A percentile compares a stretch with the other conserved stretches of the same genome.
Evolutionary conservation across 1,140 invertebrate genomes (phyloP).

Genomic region (Platorchestia sp.): DNA sequence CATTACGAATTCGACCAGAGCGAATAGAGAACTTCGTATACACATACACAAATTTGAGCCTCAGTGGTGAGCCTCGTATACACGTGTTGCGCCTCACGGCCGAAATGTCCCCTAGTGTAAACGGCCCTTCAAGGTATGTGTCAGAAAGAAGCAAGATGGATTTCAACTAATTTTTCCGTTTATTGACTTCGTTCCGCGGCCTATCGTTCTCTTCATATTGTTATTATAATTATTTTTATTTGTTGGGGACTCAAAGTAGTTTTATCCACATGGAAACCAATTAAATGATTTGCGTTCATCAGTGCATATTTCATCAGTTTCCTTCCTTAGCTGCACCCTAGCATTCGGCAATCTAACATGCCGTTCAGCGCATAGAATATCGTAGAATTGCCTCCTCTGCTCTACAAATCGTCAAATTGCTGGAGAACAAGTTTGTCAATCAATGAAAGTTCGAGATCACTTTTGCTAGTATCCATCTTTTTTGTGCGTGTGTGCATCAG

Average conservation of each 20-base stretch:
- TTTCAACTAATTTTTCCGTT: background rate
- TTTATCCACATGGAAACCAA: too few species aligned
- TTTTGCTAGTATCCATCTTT: background rate
- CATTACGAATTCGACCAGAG: too few species aligned
- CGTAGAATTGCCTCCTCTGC: background rate
- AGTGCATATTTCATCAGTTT: background rate
- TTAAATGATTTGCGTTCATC: background rate
- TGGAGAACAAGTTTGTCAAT: slow-evolving; percentile 39
- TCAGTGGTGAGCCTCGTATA: too few species aligned
- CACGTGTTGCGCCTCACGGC: too few species aligned
- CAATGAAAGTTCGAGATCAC: background rate
- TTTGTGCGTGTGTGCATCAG: background rate
- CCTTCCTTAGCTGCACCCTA: background rate
- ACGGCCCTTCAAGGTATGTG: too few species aligned
- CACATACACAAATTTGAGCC: too few species aligned
- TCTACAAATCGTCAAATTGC: background rate
- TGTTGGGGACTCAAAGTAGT: too few species aligned
- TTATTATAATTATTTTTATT: background rate
- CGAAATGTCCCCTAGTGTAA: too few species aligned
- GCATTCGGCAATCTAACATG: background rate
- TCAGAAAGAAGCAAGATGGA: background rate
- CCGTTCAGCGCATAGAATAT: background rate
- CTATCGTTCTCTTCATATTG: background rate
- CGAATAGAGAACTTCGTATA: too few species aligned
- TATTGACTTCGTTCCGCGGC: background rate